Evolutionary conservation across 1,140 invertebrate genomes (phyloP), one percentile per base, ranked within the genome.

Genomic region (Cherax quadricarinatus): DNA sequence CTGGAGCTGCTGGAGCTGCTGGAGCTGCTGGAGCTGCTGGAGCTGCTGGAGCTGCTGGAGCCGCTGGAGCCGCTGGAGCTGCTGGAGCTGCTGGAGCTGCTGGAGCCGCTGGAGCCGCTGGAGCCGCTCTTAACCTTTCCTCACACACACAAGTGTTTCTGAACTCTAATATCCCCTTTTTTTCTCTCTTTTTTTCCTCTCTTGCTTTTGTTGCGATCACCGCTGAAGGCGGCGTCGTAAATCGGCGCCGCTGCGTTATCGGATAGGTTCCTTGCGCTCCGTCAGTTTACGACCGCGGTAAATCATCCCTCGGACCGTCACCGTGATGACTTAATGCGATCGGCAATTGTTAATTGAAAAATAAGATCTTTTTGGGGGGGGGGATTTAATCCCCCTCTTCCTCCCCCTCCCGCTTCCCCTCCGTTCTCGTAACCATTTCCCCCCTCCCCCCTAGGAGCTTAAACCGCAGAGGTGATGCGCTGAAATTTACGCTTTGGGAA

Each of bases 281-380:
- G 49, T 4, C 80, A 41, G 80, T 82, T 82, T 82, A 82, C n/a
- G 51, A 21, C 80, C 80, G 3, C 41, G 16, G 57, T 82, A 82
- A 82, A 82, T 82, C 49, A 57, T 57, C 80, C 49, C 41, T n/a
- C 49, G 57, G 49, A 16, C 80, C 80, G 80, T 82, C 80, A 82
- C 53, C 53, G 57, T 82, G 57, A 82, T 82, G 53, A 60, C 80
- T 51, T n/a, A 53, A 57, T 82, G 80, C 41, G 80, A 82, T 82
- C 21, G 21, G 49, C 80, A 82, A 82, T 82, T 82, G 80, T 82
- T 82, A 82, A 82, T 82, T 82, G 80, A 82, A 82, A 82, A 82
- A 82, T 82, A 41, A 41, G 30, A 2, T 41, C 30, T 41, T 41
- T 41, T 41, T 41, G 57, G 80, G 16, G 14, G 49, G 49, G 49